A percentile compares a stretch with the other conserved stretches of the same genome.
Evolutionary conservation across 2,113 vertebrate genomes (phyloP).

Genomic region (Elaphurus davidianus): DNA sequence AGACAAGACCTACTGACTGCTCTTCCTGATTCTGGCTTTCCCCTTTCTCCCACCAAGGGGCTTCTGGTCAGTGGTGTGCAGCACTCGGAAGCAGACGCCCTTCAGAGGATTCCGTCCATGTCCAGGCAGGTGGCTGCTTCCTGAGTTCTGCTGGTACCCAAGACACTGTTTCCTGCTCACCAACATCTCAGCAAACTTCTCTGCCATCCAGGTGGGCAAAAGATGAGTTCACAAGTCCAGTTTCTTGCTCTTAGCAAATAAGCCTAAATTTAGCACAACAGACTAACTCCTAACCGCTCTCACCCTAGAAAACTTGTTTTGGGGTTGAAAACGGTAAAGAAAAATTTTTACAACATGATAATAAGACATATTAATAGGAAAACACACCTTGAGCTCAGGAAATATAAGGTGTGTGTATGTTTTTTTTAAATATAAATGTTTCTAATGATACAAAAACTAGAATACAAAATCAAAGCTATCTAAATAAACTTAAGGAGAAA

Average conservation of each 20-base stretch:
- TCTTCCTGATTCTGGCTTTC: neutral
- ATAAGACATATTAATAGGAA: neutral
- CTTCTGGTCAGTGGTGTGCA: neutral
- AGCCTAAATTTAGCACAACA: neutral
- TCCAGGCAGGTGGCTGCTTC: neutral
- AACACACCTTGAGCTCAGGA: neutral
- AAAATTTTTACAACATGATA: neutral
- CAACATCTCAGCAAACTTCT: neutral
- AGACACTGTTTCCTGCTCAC: neutral
- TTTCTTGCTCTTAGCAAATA: neutral
- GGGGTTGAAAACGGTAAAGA: neutral
- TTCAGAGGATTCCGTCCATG: neutral
- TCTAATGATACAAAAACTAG: neutral
- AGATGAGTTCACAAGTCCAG: neutral
- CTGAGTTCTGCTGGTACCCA: neutral
- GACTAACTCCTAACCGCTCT: neutral
- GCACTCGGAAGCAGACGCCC: neutral
- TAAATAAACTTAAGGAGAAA: neutral
- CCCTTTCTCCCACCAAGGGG: neutral
- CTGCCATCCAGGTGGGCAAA: neutral
- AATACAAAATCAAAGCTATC: slow-evolving; percentile 8
- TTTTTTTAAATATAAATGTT: neutral
- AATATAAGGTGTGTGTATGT: rapidly evolving
- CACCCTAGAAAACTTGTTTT: neutral
- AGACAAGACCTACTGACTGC: neutral